These are phyloP conservation scores for Galaxea fascicularis DNA, from an alignment of 92 coral and sea anemone species.

Conservation along the genomic window DNA sequence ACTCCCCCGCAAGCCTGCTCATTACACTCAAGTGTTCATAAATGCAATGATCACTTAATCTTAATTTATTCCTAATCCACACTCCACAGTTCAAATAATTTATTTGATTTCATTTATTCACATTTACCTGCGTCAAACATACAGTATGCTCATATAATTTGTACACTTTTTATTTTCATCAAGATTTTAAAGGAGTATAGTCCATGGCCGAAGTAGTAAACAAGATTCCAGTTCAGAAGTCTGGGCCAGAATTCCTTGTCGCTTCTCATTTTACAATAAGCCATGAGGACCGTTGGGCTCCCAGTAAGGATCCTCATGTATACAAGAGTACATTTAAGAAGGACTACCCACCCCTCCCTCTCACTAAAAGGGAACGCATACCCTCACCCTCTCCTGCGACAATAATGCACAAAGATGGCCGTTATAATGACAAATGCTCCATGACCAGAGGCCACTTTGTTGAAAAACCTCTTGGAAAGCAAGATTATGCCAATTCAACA, in stretches of 20 bases:
- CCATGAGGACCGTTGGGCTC: constrained; percentile 91
- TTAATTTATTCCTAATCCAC: no score
- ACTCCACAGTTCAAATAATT: no score
- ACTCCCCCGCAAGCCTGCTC: no score
- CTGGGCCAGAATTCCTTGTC: constrained; percentile 85
- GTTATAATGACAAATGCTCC: constrained; percentile 80
- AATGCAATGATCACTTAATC: no score
- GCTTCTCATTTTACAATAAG: constrained; percentile 89
- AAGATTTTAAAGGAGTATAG: no score
- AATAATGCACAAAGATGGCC: constrained; percentile 86
- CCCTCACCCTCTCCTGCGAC: constrained; percentile 95
- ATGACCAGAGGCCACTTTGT: constrained; percentile 91
- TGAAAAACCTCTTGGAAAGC: constrained; percentile 66
- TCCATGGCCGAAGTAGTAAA: constrained; percentile 71
- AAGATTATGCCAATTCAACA: constrained; percentile 59
- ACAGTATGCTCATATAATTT: no score
- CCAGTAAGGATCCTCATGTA: constrained; percentile 75
- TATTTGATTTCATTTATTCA: no score
- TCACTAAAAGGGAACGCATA: constrained; percentile 84
- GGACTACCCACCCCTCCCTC: constrained; percentile 90
- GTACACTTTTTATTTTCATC: no score
- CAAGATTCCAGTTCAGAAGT: constrained; percentile 77
- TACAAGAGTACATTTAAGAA: constrained; percentile 89
- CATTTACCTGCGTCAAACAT: no score
- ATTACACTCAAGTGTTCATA: no score